Evolutionary conservation across 2,113 vertebrate genomes (phyloP).

Genomic region (Atlantisia rogersi): DNA sequence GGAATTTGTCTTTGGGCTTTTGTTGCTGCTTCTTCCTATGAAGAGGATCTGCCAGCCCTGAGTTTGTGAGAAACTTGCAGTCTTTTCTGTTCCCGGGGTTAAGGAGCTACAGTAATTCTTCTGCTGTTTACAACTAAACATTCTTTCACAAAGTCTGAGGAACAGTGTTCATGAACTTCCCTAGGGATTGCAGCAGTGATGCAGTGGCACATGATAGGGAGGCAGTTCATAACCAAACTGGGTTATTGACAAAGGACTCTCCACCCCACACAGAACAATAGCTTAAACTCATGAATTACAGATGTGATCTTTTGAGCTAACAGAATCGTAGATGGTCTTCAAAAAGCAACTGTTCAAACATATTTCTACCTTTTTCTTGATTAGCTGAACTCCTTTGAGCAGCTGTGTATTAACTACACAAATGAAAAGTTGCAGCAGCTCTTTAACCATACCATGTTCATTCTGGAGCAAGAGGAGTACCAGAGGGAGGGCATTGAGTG

Average conservation of each 20-base stretch:
- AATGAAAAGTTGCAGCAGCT: constrained; percentile 92
- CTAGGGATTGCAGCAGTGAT: background rate
- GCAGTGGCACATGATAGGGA: background rate
- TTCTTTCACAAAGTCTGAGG: background rate
- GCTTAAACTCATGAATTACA: background rate
- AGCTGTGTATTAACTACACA: constrained; percentile 91
- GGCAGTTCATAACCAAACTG: background rate
- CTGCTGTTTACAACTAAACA: constrained; percentile 1
- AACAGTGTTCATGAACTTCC: background rate
- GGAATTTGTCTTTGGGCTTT: background rate
- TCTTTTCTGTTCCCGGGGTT: background rate
- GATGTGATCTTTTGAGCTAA: background rate
- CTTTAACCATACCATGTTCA: constrained; percentile 94
- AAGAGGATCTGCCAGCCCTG: background rate
- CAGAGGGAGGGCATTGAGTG: constrained; percentile 93
- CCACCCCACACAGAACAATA: background rate
- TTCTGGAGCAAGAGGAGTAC: constrained; percentile 92
- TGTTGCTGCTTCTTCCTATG: background rate
- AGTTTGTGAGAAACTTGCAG: background rate
- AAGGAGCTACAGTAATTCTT: constrained; percentile 25
- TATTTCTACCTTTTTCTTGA: background rate
- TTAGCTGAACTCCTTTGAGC: constrained; percentile 95
- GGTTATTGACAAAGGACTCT: background rate
- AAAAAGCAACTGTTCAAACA: background rate
- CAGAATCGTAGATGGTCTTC: background rate